Evolutionary conservation across 2,113 vertebrate genomes (phyloP), one percentile per base, ranked within the genome.

Genomic region (Fregetta grallaria): DNA sequence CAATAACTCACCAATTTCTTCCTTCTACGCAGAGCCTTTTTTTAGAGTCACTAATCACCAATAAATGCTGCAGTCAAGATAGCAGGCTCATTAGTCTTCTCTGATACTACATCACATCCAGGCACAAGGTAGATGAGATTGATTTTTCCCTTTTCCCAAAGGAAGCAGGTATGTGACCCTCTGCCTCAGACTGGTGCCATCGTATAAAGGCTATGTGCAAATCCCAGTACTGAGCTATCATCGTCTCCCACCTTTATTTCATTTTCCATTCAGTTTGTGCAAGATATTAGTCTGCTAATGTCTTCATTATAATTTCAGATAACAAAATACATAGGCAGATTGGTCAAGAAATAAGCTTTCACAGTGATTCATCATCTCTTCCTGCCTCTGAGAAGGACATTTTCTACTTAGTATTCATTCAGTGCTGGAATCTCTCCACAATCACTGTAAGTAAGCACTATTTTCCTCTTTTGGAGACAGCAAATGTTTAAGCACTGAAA

Each of bases 311-410:
- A 21, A 77, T 56, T 92, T 66, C 81, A 85, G 77, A 78, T 58
- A 95, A 91, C 86, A 91, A 94, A 96, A 95, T 14, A 50, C 68
- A 42, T 5, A 9, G 83, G 85, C 82, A 86, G 86, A 84, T 36
- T 66, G 83, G 83, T 90, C 82, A 90, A 93, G 82, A 85, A 90
- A 79, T 73, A 73, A 74, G 32, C 59, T 90, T 79, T 58, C 65
- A 15, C 44, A 23, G 77, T 67, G 86, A 96, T 91, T 91, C 94
- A 95, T 88, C 92, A 74, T 49, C 62, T 58, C 87, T 55, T 91
- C 87, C 77, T 97, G 92, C 76, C 90, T 92, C 85, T 18, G 45
- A 94, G 91, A 83, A 85, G 82, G 88, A 75, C 76, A 63, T 82
- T 92, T 92, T 67, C 94, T 91, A 15, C 71, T 93, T 16, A 55